Evolutionary conservation across 2,113 vertebrate genomes (phyloP).

Genomic region (Megaceryle torquata): DNA sequence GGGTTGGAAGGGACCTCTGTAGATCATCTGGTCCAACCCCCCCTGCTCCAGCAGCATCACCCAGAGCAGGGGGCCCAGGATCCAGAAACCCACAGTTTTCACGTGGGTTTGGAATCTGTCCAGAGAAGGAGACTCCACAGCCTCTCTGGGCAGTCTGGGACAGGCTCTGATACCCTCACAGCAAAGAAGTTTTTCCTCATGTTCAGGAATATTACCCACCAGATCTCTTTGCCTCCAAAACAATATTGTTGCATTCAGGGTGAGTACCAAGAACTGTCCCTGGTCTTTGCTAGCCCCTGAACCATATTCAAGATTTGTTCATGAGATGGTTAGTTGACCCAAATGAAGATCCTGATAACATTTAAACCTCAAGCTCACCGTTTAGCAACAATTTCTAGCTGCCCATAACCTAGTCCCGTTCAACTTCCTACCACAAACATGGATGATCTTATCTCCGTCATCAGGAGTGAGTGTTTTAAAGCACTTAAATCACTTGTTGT

Average conservation of each 20-base stretch:
- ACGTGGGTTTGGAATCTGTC: too few species aligned
- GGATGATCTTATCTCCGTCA: not conserved
- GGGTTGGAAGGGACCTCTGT: too few species aligned
- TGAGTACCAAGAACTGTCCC: not conserved
- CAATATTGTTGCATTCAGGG: accelerated
- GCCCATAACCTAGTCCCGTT: not conserved
- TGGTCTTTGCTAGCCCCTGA: not conserved
- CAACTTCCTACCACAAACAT: not conserved
- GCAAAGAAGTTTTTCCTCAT: too few species aligned
- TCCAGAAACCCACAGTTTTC: too few species aligned
- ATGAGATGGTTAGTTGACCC: not conserved
- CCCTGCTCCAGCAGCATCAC: too few species aligned
- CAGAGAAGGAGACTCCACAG: too few species aligned
- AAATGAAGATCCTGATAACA: not conserved
- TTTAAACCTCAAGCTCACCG: not conserved
- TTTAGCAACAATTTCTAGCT: not conserved
- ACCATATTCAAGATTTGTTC: not conserved
- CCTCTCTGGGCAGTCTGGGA: too few species aligned
- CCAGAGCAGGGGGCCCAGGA: too few species aligned
- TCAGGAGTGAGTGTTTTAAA: too few species aligned
- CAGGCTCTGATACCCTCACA: too few species aligned
- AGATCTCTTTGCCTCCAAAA: not conserved
- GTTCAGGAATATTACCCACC: not conserved
- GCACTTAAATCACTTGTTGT: not conserved
- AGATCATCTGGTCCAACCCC: too few species aligned